A percentile compares a stretch with the other conserved stretches of the same genome.
Conservation (phyloP, 2,888 invertebrate genomes). For the Lottia scabra region DNA sequence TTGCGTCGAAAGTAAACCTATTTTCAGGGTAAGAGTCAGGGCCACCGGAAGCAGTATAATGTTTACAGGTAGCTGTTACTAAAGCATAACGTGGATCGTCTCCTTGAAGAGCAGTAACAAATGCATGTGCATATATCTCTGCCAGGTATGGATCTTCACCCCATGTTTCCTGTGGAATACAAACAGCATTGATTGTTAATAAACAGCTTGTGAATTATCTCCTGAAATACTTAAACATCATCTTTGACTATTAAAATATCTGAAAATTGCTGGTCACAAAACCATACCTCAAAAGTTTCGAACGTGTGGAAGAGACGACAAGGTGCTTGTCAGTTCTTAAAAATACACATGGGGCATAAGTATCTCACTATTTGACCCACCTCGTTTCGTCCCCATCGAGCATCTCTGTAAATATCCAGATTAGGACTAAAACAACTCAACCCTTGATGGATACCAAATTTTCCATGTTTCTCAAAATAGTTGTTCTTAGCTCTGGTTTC, state of each 20-base stretch:
- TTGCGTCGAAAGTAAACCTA: constrained; percentile 53
- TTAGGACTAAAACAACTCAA: constrained; percentile 31
- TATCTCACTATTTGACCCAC: constrained; percentile 32
- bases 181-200: too few relatives aligned
- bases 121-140: constrained; percentile 45
- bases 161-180: constrained; percentile 56
- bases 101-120: constrained; percentile 60
- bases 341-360: too few relatives aligned
- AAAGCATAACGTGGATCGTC: constrained; percentile 52
- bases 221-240: too few relatives aligned
- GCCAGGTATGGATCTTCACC: constrained; percentile 63
- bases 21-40: constrained; percentile 60
- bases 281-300: too few relatives aligned
- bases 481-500: not conserved
- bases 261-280: too few relatives aligned
- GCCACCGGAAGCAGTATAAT: constrained; percentile 62
- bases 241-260: too few relatives aligned
- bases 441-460: not conserved
- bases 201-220: too few relatives aligned
- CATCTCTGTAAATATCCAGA: constrained; percentile 58
- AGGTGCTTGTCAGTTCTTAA: too few relatives aligned
- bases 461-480: not conserved
- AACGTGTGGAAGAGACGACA: too few relatives aligned
- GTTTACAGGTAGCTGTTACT: constrained; percentile 64
- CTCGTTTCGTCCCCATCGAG: constrained; percentile 65